Conservation (phyloP, 2,113 vertebrate species). For the Ammodytes dubius region DNA sequence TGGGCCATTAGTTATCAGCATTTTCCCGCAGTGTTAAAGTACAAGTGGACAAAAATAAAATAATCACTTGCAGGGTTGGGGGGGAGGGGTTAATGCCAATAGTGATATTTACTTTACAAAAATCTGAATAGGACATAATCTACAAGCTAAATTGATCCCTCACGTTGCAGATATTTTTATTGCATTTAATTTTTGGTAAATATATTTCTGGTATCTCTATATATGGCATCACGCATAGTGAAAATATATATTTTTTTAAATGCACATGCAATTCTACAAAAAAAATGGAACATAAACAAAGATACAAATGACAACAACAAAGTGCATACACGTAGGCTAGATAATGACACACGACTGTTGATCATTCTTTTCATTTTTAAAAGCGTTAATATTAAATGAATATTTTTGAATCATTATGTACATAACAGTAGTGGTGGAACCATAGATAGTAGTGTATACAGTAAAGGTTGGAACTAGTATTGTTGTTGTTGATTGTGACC, state of each 20-base stretch:
- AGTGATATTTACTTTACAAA: neutral
- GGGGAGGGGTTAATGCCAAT: neutral
- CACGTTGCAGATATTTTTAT: neutral
- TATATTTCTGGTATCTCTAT: too few relatives aligned
- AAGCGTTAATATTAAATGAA: neutral
- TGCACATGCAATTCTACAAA: neutral
- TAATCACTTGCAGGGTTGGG: too few relatives aligned
- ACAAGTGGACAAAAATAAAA: neutral
- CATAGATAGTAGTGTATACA: too few relatives aligned
- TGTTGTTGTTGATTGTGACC: constrained; percentile 22
- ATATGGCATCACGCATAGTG: too few relatives aligned
- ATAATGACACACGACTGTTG: neutral
- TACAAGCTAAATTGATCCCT: neutral
- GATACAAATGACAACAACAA: neutral
- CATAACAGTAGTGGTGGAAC: too few relatives aligned
- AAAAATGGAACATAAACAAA: neutral
- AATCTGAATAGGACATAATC: neutral
- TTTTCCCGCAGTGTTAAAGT: constrained; percentile 50
- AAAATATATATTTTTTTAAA: too few relatives aligned
- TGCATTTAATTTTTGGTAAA: too few relatives aligned
- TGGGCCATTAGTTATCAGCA: neutral
- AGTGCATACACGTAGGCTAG: too few relatives aligned
- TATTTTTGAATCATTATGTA: neutral
- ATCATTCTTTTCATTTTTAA: neutral
- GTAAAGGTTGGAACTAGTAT: neutral